These are phyloP conservation scores for Gastrophryne carolinensis DNA, from an alignment of 2,797 vertebrate genomes.

Conservation along the genomic window DNA sequence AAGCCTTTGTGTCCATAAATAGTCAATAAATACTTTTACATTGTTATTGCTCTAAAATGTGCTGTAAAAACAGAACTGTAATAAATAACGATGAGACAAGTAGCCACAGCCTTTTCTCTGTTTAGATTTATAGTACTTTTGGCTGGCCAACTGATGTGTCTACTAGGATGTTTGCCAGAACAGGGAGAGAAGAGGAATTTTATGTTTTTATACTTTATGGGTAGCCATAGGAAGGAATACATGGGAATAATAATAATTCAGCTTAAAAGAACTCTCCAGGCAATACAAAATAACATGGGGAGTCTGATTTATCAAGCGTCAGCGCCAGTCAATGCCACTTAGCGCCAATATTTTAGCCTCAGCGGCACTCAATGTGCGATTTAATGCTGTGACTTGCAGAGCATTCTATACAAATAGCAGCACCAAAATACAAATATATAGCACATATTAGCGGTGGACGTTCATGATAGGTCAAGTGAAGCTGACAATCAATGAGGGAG, in stretches of 20 bases:
- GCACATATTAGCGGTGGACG: too few relatives aligned
- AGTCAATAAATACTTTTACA: not conserved
- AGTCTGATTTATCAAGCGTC: too few relatives aligned
- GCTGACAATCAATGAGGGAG: too few relatives aligned
- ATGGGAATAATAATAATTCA: not conserved
- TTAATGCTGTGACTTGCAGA: not conserved
- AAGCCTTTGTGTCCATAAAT: not conserved
- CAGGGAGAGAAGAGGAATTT: not conserved
- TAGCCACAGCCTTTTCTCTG: not conserved
- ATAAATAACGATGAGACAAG: not conserved
- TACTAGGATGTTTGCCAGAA: constrained; percentile 7
- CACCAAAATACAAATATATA: too few relatives aligned
- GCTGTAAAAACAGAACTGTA: not conserved
- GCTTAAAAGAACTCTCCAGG: not conserved
- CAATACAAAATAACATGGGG: not conserved
- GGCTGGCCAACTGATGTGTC: not conserved
- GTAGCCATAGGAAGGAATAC: not conserved
- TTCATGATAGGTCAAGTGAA: not conserved
- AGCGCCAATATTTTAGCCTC: too few relatives aligned
- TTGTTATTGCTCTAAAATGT: not conserved
- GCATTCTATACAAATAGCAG: too few relatives aligned
- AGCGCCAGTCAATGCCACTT: too few relatives aligned
- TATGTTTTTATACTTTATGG: not conserved
- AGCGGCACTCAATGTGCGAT: too few relatives aligned
- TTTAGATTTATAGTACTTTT: not conserved